These are phyloP conservation scores for Theocolax elegans DNA, from an alignment of 1,140 invertebrate species.

Conservation along the genomic window DNA sequence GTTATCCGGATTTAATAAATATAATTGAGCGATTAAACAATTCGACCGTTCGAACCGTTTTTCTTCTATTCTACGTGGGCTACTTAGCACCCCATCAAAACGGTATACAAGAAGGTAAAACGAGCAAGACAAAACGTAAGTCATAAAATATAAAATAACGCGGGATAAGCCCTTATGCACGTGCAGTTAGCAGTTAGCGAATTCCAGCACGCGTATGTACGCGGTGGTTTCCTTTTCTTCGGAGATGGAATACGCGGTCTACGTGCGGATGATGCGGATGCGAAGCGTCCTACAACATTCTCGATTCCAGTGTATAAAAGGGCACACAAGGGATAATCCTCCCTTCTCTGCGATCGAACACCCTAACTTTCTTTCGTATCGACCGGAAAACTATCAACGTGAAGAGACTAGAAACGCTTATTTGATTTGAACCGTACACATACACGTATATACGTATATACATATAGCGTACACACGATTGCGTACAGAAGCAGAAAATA, in stretches of 20 bases:
- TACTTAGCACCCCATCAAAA: too few species aligned
- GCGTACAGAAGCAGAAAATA: too few species aligned
- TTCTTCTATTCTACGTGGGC: too few species aligned
- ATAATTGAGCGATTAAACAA: too few species aligned
- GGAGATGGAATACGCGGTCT: constrained; percentile 32
- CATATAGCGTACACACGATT: too few species aligned
- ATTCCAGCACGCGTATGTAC: constrained; percentile 15
- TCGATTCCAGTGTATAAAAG: background rate
- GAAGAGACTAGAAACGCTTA: too few species aligned
- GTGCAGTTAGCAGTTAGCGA: constrained; percentile 6
- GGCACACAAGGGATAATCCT: background rate
- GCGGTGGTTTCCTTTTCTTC: constrained; percentile 5
- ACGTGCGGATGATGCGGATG: constrained; percentile 37
- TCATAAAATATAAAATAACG: background rate
- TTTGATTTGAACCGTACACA: too few species aligned
- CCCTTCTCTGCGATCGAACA: constrained; percentile 1
- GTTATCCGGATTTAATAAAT: too few species aligned
- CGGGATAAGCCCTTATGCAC: constrained; percentile 4
- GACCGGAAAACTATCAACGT: too few species aligned
- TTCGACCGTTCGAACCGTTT: too few species aligned
- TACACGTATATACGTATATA: background rate
- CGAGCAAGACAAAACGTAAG: background rate
- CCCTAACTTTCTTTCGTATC: too few species aligned
- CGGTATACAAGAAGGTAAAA: too few species aligned
- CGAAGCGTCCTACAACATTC: background rate